Percentiles rank a stretch among this genome's conserved stretches.
phyloP scores from a whole-genome alignment of 2,113 vertebrate species.

The Irena cyanogastra region DNA sequence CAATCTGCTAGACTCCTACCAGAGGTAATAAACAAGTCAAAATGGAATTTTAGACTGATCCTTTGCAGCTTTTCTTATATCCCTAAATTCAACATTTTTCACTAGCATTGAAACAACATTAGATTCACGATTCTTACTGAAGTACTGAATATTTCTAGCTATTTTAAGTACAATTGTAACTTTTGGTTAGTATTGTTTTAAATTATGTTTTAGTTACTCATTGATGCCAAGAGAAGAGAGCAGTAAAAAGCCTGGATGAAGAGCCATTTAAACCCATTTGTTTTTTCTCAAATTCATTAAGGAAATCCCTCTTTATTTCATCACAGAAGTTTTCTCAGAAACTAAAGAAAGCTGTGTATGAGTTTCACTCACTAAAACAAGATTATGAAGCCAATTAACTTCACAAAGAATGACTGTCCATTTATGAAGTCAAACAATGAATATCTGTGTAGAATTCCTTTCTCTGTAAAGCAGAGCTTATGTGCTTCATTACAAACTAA shows the following conservation, averaged over 20 bases:
- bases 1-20: neutral
- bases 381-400: neutral
- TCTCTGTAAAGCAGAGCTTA: neutral
- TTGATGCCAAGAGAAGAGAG: neutral
- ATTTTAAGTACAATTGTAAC: neutral
- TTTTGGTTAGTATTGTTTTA: neutral
- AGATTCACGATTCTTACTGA: neutral
- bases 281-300: neutral
- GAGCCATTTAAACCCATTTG: neutral
- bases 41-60: neutral
- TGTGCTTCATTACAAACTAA: neutral
- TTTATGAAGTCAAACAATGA: neutral
- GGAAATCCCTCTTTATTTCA: neutral
- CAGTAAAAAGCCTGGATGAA: neutral
- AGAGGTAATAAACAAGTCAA: neutral
- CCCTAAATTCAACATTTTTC: neutral
- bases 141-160: neutral
- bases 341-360: neutral
- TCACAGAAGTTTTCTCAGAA: neutral
- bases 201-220: neutral
- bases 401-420: neutral
- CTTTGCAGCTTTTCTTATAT: neutral
- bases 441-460: neutral
- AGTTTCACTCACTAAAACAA: neutral
- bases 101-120: neutral